Conservation (phyloP, 2,113 vertebrate species). For the Syngnathus floridae region DNA sequence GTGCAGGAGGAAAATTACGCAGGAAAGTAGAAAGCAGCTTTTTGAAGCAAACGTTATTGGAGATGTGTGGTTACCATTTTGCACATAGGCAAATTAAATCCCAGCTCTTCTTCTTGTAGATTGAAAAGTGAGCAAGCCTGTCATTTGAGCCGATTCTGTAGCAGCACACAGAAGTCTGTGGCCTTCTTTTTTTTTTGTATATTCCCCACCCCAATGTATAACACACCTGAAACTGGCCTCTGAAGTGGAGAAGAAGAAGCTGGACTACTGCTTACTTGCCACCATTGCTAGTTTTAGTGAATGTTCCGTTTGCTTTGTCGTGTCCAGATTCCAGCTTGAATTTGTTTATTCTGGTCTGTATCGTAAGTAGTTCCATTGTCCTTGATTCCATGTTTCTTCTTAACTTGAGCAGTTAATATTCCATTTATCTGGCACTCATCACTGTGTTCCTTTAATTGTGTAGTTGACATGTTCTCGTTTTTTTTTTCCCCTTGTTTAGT, state of each 20-base stretch:
- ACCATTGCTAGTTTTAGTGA: background rate
- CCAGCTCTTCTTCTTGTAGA: background rate
- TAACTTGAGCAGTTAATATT: too few species aligned
- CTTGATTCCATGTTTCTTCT: background rate
- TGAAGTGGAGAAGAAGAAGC: background rate
- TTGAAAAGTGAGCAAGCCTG: background rate
- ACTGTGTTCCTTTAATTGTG: background rate
- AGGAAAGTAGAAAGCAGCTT: slow-evolving; percentile 32
- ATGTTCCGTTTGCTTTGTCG: background rate
- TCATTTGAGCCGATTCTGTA: background rate
- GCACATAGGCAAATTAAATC: background rate
- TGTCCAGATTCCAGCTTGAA: background rate
- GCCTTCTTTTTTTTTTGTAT: too few species aligned
- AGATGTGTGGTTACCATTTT: slow-evolving; percentile 10
- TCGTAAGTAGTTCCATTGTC: background rate
- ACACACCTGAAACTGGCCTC: background rate
- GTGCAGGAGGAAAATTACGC: slow-evolving; percentile 9
- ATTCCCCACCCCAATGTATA: too few species aligned
- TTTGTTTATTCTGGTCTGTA: background rate
- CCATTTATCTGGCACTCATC: too few species aligned
- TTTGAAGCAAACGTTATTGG: slow-evolving; percentile 23
- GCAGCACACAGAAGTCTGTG: too few species aligned
- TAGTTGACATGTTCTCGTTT: background rate
- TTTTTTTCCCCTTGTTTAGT: background rate
- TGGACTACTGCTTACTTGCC: background rate